Percentiles rank a stretch among this genome's conserved stretches.
Conservation (phyloP, 2,113 vertebrate species). For the Ciconia maguari region DNA sequence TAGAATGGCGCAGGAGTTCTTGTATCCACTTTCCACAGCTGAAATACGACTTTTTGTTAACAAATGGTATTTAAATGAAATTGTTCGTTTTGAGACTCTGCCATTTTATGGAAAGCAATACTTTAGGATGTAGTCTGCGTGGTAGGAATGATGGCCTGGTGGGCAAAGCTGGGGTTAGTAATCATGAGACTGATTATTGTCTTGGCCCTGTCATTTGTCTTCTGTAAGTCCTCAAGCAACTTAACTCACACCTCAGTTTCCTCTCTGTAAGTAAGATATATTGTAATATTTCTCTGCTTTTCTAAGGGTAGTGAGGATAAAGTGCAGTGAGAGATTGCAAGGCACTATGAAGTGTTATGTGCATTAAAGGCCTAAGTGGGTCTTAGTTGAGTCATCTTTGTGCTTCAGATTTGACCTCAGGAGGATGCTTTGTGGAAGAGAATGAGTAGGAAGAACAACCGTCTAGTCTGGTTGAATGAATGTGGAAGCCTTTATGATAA, state of each 20-base stretch:
- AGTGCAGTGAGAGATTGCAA: background rate
- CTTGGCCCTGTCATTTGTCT: background rate
- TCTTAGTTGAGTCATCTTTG: background rate
- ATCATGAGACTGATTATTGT: rapidly evolving
- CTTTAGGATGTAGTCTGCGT: rapidly evolving
- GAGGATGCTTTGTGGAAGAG: background rate
- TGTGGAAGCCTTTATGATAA: background rate
- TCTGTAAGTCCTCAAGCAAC: background rate
- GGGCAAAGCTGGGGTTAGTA: background rate
- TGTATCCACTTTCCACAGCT: background rate
- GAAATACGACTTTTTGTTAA: background rate
- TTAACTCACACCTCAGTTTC: background rate
- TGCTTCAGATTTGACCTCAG: background rate
- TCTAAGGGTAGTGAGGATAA: background rate
- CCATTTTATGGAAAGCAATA: background rate
- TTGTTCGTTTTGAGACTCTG: background rate
- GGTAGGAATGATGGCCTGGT: background rate
- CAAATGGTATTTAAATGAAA: background rate
- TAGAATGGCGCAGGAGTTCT: background rate
- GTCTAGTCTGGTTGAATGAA: background rate
- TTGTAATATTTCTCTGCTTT: background rate
- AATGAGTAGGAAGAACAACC: background rate
- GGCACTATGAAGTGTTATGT: background rate
- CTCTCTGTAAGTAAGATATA: background rate
- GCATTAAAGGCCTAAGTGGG: background rate